phyloP scores from a whole-genome alignment of 2,797 vertebrate genomes.

The Sylvia borin region DNA sequence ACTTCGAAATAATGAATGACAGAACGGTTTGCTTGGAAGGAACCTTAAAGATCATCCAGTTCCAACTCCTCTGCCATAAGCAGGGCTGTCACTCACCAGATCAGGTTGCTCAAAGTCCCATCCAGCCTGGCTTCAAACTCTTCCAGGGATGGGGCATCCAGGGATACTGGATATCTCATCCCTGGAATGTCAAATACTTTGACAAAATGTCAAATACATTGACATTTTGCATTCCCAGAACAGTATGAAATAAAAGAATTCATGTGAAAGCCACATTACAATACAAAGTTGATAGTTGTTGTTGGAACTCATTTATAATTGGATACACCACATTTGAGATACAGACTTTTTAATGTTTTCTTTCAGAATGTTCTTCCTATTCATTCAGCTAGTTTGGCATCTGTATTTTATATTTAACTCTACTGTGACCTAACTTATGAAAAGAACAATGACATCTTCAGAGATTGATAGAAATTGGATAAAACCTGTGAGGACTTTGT shows the following conservation, averaged over 20 bases:
- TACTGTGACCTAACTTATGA: not conserved
- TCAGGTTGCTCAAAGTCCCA: not conserved
- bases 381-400: not conserved
- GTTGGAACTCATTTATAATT: not conserved
- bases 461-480: not conserved
- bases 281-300: not conserved
- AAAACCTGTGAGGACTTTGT: not conserved
- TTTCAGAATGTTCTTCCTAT: not conserved
- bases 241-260: not conserved
- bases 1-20: not conserved
- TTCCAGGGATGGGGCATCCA: not conserved
- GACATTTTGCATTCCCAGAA: not conserved
- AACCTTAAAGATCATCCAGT: not conserved
- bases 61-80: not conserved
- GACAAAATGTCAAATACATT: not conserved
- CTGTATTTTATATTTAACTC: not conserved
- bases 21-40: not conserved
- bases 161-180: not conserved
- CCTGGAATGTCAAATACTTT: not conserved
- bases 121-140: not conserved
- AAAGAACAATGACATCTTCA: not conserved
- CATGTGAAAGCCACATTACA: not conserved
- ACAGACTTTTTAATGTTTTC: not conserved
- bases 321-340: not conserved
- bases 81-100: not conserved